Conservation (phyloP, 2,797 vertebrate species). For the Glossophaga mutica region DNA sequence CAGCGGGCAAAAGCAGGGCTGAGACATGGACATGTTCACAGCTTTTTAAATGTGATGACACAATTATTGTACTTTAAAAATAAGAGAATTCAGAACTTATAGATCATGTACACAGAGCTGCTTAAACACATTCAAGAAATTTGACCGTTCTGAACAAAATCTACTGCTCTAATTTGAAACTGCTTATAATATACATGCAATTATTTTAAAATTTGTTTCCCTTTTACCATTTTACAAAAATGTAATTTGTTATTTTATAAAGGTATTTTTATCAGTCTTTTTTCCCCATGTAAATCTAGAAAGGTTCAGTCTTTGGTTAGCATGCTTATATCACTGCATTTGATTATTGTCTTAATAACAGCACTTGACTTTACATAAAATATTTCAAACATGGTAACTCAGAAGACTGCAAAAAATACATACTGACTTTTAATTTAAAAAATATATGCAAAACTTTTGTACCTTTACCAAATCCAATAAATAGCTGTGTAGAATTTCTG, state of each 20-base stretch:
- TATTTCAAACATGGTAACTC: neutral
- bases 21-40: accelerated
- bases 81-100: neutral
- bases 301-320: neutral
- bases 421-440: neutral
- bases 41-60: neutral
- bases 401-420: neutral
- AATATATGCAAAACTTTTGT: neutral
- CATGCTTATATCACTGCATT: neutral
- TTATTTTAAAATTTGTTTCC: neutral
- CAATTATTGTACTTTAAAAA: neutral
- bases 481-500: neutral
- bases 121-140: neutral
- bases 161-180: neutral
- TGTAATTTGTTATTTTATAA: neutral
- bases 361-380: neutral
- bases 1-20: neutral
- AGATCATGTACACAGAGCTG: neutral
- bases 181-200: neutral
- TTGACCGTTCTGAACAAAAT: neutral
- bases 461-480: neutral
- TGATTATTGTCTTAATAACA: neutral
- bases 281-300: neutral
- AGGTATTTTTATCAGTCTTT: neutral
- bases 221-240: neutral